Percentiles rank a stretch among this genome's conserved stretches.
These are phyloP conservation scores for Cheilosia vernalis DNA, from an alignment of 2,888 invertebrate species.

Conservation along the genomic window DNA sequence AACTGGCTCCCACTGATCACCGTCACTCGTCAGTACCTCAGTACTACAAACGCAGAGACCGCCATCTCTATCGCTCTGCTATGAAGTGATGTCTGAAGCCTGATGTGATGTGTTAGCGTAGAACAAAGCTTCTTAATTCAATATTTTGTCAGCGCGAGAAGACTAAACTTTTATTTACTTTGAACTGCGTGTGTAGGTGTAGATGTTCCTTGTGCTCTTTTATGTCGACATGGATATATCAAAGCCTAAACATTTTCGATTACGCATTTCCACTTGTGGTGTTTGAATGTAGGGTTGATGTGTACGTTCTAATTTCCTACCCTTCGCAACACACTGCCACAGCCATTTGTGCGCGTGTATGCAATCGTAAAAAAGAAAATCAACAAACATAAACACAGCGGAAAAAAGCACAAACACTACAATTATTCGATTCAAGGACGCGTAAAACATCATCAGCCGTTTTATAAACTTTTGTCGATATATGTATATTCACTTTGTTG, in stretches of 20 bases:
- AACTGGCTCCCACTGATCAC: conserved; percentile 1
- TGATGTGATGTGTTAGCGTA: conserved; percentile 19
- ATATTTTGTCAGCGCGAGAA: conserved; percentile 60
- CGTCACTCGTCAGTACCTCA: not conserved
- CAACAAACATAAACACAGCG: conserved; percentile 25
- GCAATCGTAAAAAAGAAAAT: conserved; percentile 11
- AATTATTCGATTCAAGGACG: conserved; percentile 56
- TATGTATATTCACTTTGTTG: conserved; percentile 12
- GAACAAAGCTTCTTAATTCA: conserved; percentile 58
- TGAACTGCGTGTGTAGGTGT: not conserved
- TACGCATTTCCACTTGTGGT: conserved; percentile 54
- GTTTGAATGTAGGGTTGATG: conserved; percentile 7
- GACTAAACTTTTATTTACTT: conserved; percentile 39
- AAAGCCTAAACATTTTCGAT: conserved; percentile 16
- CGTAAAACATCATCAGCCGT: conserved; percentile 60
- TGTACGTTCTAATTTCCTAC: not conserved
- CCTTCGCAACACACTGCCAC: not conserved
- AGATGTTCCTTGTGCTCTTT: not conserved
- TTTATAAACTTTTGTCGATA: conserved; percentile 46
- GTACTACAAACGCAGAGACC: not conserved
- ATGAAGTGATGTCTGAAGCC: not conserved
- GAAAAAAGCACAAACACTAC: conserved; percentile 32
- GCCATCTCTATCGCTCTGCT: conserved; percentile 3
- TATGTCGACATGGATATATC: conserved; percentile 2
- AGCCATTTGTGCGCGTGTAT: conserved; percentile 2